These are phyloP conservation scores for Neodiprion pinetum DNA, from an alignment of 1,140 invertebrate species.

Conservation along the genomic window DNA sequence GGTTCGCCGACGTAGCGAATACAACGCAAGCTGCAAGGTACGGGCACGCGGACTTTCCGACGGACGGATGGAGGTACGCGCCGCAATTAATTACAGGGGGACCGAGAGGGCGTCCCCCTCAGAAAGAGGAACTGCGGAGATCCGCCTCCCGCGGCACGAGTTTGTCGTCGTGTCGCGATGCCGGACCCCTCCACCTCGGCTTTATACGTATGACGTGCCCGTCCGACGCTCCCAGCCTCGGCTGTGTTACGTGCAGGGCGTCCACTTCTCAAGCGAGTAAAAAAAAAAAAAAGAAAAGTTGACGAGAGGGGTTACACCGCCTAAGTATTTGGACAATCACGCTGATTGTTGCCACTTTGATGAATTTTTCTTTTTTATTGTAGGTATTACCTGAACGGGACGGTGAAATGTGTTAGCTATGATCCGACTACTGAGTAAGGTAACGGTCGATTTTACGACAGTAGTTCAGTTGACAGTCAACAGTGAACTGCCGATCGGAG, in stretches of 20 bases:
- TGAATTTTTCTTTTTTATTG: too few relatives aligned
- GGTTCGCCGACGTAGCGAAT: too few relatives aligned
- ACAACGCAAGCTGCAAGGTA: too few relatives aligned
- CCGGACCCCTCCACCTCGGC: not conserved
- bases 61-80: slow-evolving; percentile 5
- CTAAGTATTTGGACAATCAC: too few relatives aligned
- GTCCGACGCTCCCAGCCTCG: not conserved
- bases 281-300: not conserved
- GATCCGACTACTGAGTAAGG: too few relatives aligned
- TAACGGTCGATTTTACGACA: too few relatives aligned
- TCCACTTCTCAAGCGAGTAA: not conserved
- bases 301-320: not conserved
- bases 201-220: not conserved
- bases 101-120: slow-evolving; percentile 3
- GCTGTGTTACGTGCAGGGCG: not conserved
- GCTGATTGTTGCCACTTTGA: too few relatives aligned
- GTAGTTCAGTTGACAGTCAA: too few relatives aligned
- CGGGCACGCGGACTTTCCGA: not conserved
- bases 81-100: slow-evolving; percentile 15
- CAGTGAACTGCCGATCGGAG: too few relatives aligned
- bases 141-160: slow-evolving; percentile 11
- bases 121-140: not conserved
- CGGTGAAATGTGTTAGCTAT: too few relatives aligned
- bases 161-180: slow-evolving; percentile 16
- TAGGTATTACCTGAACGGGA: too few relatives aligned